These are phyloP conservation scores for Nomada goodeniana DNA, from an alignment of 2,888 invertebrate genomes.

Conservation along the genomic window DNA sequence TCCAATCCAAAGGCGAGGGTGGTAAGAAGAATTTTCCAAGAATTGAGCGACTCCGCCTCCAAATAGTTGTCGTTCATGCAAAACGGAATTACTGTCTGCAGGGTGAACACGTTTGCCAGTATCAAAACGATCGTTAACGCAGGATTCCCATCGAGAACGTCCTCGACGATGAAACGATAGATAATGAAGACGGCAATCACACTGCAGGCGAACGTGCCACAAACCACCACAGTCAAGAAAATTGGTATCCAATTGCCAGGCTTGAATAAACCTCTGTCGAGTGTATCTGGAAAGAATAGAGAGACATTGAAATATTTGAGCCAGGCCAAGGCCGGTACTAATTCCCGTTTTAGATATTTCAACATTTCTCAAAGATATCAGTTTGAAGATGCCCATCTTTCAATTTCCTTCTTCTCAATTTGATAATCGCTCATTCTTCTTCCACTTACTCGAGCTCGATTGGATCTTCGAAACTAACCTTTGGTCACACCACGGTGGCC, in stretches of 20 bases:
- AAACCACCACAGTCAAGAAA: constrained; percentile 88
- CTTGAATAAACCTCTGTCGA: constrained; percentile 68
- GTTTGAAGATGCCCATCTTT: too few species aligned
- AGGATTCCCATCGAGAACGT: constrained; percentile 89
- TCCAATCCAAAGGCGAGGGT: constrained; percentile 87
- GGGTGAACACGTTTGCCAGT: constrained; percentile 83
- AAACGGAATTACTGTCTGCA: constrained; percentile 84
- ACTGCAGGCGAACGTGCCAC: constrained; percentile 88
- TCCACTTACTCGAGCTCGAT: too few species aligned
- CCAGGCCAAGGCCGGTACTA: too few species aligned
- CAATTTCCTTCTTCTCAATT: too few species aligned
- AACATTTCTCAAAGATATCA: too few species aligned
- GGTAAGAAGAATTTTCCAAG: constrained; percentile 86
- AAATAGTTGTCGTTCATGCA: constrained; percentile 80
- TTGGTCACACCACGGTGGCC: constrained; percentile 24
- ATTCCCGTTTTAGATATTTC: too few species aligned
- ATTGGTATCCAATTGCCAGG: constrained; percentile 87
- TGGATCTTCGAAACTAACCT: constrained; percentile 37
- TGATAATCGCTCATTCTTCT: too few species aligned
- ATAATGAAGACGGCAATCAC: constrained; percentile 88
- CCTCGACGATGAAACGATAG: constrained; percentile 87
- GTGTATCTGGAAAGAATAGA: constrained; percentile 28
- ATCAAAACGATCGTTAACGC: constrained; percentile 84
- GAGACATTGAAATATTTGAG: too few species aligned
- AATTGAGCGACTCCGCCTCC: constrained; percentile 84